Percentiles rank a stretch among this genome's conserved stretches.
Evolutionary conservation across 2,888 invertebrate genomes (phyloP).

Genomic region (Dermolepida albohirtum): DNA sequence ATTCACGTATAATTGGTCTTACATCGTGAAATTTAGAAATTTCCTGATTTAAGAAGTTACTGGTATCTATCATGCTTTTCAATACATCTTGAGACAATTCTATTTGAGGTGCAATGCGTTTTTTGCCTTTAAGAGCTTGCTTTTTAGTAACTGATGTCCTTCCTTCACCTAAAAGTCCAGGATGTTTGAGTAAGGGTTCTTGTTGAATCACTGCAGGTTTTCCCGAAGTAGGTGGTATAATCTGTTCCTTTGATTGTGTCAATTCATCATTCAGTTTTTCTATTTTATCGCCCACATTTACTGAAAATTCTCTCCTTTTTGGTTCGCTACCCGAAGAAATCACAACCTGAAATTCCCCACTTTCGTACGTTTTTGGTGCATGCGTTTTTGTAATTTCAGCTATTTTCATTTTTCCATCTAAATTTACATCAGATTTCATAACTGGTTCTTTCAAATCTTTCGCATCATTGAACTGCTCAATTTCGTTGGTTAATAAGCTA

Average conservation of each 20-base stretch:
- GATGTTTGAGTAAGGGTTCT: slow-evolving; percentile 8
- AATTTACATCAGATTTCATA: slow-evolving; percentile 34
- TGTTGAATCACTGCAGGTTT: slow-evolving; percentile 5
- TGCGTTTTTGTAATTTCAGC: slow-evolving; percentile 39
- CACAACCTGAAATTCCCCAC: slow-evolving; percentile 59
- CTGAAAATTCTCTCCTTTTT: slow-evolving; percentile 57
- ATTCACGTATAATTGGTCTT: slow-evolving; percentile 26
- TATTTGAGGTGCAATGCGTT: slow-evolving; percentile 19
- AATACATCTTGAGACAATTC: slow-evolving; percentile 36
- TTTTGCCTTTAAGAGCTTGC: slow-evolving; percentile 26
- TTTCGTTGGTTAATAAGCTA: slow-evolving; percentile 38
- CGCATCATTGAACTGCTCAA: slow-evolving; percentile 38
- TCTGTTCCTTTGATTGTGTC: slow-evolving; percentile 52
- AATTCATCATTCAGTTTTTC: slow-evolving; percentile 51
- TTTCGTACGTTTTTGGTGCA: slow-evolving; percentile 54
- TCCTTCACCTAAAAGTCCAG: slow-evolving; percentile 1
- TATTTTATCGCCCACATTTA: slow-evolving; percentile 23
- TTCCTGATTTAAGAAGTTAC: slow-evolving; percentile 41
- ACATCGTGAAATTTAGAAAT: slow-evolving; percentile 43
- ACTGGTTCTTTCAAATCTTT: slow-evolving; percentile 24
- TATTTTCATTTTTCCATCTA: slow-evolving; percentile 40
- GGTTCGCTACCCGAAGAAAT: slow-evolving; percentile 57
- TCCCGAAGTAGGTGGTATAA: neutral
- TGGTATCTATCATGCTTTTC: slow-evolving; percentile 41
- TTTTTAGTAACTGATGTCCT: slow-evolving; percentile 2